phyloP scores from a whole-genome alignment of 2,888 invertebrate genomes.

The Diaphora mendica region DNA sequence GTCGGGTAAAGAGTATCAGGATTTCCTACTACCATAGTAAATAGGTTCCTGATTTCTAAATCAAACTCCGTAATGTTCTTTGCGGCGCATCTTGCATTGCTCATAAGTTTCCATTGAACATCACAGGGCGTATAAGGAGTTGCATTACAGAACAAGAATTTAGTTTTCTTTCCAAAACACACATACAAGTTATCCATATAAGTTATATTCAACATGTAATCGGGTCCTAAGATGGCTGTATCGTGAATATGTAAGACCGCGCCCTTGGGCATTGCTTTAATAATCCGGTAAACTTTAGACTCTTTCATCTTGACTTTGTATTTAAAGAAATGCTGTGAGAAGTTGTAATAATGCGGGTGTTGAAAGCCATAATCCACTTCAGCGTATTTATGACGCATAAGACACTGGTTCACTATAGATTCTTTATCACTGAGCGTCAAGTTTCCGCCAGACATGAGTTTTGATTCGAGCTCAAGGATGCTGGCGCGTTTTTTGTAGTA shows the following conservation, averaged over 20 bases:
- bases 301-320: constrained; percentile 85
- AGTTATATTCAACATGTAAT: constrained; percentile 88
- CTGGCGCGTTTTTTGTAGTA: constrained; percentile 69
- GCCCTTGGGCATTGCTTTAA: constrained; percentile 91
- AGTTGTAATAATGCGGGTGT: constrained; percentile 87
- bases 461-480: constrained; percentile 81
- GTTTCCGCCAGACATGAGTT: constrained; percentile 82
- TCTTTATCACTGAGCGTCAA: constrained; percentile 81
- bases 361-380: constrained; percentile 85
- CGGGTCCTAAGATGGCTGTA: constrained; percentile 87
- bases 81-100: constrained; percentile 70
- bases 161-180: constrained; percentile 65
- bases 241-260: constrained; percentile 90
- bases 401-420: constrained; percentile 81
- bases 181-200: constrained; percentile 87
- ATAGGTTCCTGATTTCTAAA: constrained; percentile 77
- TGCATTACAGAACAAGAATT: constrained; percentile 66
- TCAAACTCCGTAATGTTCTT: constrained; percentile 82
- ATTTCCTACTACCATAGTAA: constrained; percentile 86
- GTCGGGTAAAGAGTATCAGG: constrained; percentile 77
- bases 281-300: constrained; percentile 89
- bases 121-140: constrained; percentile 57
- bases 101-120: constrained; percentile 80
- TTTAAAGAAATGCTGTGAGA: constrained; percentile 89
- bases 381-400: constrained; percentile 85